Evolutionary conservation across 2,888 invertebrate species (phyloP).

Genomic region (Sphinx pinastri): DNA sequence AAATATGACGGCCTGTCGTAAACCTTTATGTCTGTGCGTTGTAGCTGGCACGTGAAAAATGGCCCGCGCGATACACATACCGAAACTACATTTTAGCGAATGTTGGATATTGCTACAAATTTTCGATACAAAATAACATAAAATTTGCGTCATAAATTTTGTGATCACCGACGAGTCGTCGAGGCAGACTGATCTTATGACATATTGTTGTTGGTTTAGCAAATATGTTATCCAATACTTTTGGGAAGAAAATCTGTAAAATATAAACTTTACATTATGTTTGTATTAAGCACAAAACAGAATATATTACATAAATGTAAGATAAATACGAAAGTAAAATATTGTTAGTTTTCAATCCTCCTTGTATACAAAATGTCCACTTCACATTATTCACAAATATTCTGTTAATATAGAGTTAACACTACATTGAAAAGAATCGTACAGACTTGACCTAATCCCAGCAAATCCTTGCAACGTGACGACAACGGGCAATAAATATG

Average conservation of each 20-base stretch:
- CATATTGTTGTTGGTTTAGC: neutral
- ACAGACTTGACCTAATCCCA: conserved; percentile 43
- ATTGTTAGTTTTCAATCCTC: neutral
- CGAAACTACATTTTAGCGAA: conserved; percentile 57
- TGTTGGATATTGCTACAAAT: conserved; percentile 47
- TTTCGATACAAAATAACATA: conserved; percentile 49
- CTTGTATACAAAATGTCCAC: neutral
- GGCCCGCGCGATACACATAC: conserved; percentile 64
- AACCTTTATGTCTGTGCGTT: conserved; percentile 82
- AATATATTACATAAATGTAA: too few species aligned
- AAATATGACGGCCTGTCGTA: conserved; percentile 83
- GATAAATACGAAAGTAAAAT: neutral
- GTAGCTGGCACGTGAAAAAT: conserved; percentile 81
- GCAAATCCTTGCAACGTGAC: conserved; percentile 56
- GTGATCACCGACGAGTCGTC: conserved; percentile 13
- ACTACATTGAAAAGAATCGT: conserved; percentile 37
- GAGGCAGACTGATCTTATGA: neutral
- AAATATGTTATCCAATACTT: neutral
- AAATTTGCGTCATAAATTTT: conserved; percentile 54
- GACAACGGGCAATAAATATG: conserved; percentile 65
- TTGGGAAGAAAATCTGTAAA: neutral
- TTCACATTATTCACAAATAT: neutral
- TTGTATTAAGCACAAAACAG: too few species aligned
- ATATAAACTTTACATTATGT: too few species aligned
- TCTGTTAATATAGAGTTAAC: neutral